Evolutionary conservation across 2,888 invertebrate species (phyloP).

Genomic region (Hedychridium roseum): DNA sequence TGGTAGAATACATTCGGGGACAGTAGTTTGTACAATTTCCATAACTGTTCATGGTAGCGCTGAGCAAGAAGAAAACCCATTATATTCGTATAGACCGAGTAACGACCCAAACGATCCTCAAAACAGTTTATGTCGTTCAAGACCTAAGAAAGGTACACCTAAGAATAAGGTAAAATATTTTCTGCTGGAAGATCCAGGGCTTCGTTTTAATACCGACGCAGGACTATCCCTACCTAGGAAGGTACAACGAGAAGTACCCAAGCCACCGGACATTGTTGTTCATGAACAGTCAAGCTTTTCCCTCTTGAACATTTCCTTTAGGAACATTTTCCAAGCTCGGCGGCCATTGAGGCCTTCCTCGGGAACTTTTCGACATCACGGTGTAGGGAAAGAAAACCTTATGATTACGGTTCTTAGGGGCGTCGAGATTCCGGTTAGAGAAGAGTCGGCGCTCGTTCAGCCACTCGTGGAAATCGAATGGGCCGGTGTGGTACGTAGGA

Average conservation of each 20-base stretch:
- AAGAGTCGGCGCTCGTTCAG: conserved; percentile 57
- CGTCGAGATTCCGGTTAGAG: conserved; percentile 58
- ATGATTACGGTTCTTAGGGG: conserved; percentile 54
- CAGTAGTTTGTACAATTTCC: conserved; percentile 48
- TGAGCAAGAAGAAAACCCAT: conserved; percentile 20
- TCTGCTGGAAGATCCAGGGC: conserved; percentile 42
- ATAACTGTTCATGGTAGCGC: conserved; percentile 30
- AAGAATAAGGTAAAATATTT: conserved; percentile 44
- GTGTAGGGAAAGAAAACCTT: conserved; percentile 49
- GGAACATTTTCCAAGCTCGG: conserved; percentile 46
- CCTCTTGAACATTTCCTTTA: conserved; percentile 45
- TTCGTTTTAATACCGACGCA: conserved; percentile 27
- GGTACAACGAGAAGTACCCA: conserved; percentile 27
- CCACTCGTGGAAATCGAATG: conserved; percentile 58
- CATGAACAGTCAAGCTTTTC: conserved; percentile 51
- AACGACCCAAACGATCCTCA: conserved; percentile 56
- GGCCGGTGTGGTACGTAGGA: conserved; percentile 45
- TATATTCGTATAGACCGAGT: conserved; percentile 33
- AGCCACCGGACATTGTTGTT: conserved; percentile 49
- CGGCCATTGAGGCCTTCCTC: conserved; percentile 45
- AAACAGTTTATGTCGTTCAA: conserved; percentile 33
- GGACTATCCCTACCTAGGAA: conserved; percentile 7
- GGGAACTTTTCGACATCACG: conserved; percentile 32
- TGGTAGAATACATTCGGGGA: conserved; percentile 47
- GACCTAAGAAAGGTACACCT: conserved; percentile 22